Evolutionary conservation across 2,888 invertebrate genomes (phyloP).

Genomic region (Anthophora plumipes): DNA sequence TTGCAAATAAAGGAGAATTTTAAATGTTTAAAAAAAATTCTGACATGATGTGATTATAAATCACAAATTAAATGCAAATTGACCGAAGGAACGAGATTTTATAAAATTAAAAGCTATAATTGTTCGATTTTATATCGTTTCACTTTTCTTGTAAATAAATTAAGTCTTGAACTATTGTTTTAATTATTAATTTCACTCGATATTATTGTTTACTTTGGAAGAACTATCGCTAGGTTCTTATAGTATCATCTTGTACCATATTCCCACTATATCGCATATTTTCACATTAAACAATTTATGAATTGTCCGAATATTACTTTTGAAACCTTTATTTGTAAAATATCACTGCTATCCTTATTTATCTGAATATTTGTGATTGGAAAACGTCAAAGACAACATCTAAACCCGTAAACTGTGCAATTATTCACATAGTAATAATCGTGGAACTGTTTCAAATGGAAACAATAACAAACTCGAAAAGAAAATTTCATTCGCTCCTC

Average conservation of each 20-base stretch:
- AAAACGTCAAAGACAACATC: too few relatives aligned
- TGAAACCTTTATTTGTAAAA: not conserved
- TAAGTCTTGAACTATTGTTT: not conserved
- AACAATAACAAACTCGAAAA: slow-evolving; percentile 2
- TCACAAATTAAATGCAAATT: not conserved
- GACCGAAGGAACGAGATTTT: too few relatives aligned
- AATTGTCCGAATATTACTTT: too few relatives aligned
- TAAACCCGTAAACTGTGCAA: not conserved
- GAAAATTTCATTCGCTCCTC: slow-evolving; percentile 33
- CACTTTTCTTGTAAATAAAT: not conserved
- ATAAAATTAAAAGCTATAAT: not conserved
- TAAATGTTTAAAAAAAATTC: not conserved
- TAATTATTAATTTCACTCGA: too few relatives aligned
- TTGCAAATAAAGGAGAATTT: too few relatives aligned
- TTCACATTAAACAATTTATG: too few relatives aligned
- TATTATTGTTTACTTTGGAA: too few relatives aligned
- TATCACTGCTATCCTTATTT: not conserved
- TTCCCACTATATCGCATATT: too few relatives aligned
- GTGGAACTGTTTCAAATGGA: not conserved
- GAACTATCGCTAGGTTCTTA: too few relatives aligned
- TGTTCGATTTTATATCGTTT: not conserved
- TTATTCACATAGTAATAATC: not conserved
- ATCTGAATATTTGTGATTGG: too few relatives aligned
- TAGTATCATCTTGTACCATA: not conserved
- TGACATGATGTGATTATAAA: not conserved